Conservation (phyloP, 2,113 vertebrate genomes). For the Symphodus melops region DNA sequence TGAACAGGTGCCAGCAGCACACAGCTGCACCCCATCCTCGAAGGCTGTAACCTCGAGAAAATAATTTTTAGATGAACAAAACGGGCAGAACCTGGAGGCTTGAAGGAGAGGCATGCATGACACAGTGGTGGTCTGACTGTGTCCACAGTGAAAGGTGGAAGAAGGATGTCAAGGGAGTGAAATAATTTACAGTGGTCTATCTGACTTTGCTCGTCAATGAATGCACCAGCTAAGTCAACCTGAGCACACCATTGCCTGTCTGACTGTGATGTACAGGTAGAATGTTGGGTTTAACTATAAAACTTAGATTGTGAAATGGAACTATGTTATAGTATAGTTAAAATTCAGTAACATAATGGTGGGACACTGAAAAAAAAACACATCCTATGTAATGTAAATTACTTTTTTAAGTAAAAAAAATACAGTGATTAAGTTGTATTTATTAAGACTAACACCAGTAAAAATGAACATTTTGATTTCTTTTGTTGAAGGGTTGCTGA, state of each 20-base stretch:
- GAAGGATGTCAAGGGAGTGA: slow-evolving; percentile 24
- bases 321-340: not conserved
- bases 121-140: not conserved
- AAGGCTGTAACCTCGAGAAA: slow-evolving; percentile 39
- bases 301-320: not conserved
- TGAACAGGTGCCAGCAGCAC: slow-evolving; percentile 19
- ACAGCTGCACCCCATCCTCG: slow-evolving; percentile 35
- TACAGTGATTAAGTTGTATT: too few species aligned
- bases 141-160: slow-evolving; percentile 21
- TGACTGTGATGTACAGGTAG: not conserved
- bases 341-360: too few species aligned
- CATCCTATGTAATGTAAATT: too few species aligned
- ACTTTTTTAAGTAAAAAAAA: too few species aligned
- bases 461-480: too few species aligned
- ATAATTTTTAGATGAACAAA: slow-evolving; percentile 14
- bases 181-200: slow-evolving; percentile 30
- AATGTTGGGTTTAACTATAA: too few species aligned
- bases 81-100: slow-evolving; percentile 4
- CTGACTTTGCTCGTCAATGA: slow-evolving; percentile 19
- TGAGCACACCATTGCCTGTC: slow-evolving; percentile 4
- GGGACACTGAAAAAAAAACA: too few species aligned
- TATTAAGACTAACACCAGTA: too few species aligned
- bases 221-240: slow-evolving; percentile 21
- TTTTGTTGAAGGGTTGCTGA: too few species aligned
- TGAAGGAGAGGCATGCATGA: not conserved